Evolutionary conservation across 2,113 vertebrate genomes (phyloP).

Genomic region (Cinclus mexicanus): DNA sequence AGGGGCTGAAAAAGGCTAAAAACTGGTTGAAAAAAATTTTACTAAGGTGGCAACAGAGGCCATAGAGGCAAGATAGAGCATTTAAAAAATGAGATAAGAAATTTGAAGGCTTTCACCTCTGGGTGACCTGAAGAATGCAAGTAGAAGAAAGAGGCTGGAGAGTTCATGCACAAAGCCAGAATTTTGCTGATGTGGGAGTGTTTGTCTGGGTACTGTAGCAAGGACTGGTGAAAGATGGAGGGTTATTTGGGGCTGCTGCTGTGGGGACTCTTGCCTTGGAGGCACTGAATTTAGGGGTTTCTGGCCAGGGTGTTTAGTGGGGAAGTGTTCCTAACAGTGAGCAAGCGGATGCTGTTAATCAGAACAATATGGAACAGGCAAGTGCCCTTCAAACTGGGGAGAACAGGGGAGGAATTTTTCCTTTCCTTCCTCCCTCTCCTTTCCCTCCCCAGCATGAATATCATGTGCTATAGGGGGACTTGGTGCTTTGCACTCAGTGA

Average conservation of each 20-base stretch:
- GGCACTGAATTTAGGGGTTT: background rate
- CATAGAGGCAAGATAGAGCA: background rate
- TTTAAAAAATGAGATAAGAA: background rate
- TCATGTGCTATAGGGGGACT: background rate
- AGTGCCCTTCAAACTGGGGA: background rate
- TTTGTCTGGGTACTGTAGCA: background rate
- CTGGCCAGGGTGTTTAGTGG: conserved; percentile 22
- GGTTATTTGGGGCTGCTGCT: background rate
- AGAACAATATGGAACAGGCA: conserved; percentile 5
- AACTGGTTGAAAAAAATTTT: background rate
- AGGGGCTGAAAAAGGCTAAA: background rate
- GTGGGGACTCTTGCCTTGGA: background rate
- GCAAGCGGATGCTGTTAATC: conserved; percentile 35
- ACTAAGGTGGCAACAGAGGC: background rate
- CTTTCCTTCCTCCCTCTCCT: background rate
- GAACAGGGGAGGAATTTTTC: background rate
- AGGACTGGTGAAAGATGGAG: background rate
- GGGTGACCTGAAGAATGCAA: background rate
- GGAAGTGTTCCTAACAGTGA: background rate
- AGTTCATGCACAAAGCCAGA: background rate
- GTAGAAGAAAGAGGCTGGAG: background rate
- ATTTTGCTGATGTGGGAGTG: background rate
- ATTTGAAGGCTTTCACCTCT: background rate
- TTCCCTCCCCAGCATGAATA: background rate
- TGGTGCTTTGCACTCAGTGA: background rate